Conservation (phyloP, 1,140 invertebrate genomes). For the Pseudobourletiella spinata region DNA sequence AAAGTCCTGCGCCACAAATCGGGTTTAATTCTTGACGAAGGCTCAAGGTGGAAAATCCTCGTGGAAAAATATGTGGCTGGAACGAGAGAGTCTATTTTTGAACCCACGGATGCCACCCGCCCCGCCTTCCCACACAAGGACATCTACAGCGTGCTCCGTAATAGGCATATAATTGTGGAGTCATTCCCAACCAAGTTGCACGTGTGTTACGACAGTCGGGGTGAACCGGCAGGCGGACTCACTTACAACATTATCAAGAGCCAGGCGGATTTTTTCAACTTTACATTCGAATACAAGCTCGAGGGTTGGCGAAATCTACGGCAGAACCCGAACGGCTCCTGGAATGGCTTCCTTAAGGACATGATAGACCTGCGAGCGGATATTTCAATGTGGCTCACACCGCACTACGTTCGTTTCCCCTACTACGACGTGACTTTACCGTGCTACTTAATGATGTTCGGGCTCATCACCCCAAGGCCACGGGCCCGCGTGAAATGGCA, state of each 20-base stretch:
- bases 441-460: background rate
- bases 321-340: background rate
- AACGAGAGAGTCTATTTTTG: too few relatives aligned
- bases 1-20: too few relatives aligned
- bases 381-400: background rate
- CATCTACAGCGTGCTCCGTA: too few relatives aligned
- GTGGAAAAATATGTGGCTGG: too few relatives aligned
- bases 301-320: background rate
- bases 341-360: background rate
- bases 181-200: background rate
- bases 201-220: background rate
- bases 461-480: background rate
- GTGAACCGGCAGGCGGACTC: background rate
- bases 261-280: background rate
- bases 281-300: background rate
- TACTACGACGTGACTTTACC: background rate
- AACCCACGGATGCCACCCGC: too few relatives aligned
- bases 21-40: too few relatives aligned
- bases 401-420: background rate
- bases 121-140: too few relatives aligned
- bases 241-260: background rate
- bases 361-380: background rate
- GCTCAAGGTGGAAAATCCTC: too few relatives aligned
- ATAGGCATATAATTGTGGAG: background rate
- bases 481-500: background rate